Evolutionary conservation across 2,888 invertebrate genomes (phyloP).

Genomic region (Sericinus montela): DNA sequence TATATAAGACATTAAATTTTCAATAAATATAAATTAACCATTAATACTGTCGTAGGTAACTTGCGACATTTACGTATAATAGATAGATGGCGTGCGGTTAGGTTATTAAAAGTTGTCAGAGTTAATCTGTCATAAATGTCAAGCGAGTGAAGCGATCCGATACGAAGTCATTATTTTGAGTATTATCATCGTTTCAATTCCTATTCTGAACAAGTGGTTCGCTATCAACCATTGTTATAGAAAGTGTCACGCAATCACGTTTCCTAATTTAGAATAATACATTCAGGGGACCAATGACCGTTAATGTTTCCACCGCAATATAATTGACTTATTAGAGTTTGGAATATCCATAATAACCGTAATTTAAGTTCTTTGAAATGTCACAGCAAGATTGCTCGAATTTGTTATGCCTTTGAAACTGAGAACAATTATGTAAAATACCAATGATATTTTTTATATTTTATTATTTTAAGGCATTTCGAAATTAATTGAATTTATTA

Average conservation of each 20-base stretch:
- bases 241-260: slow-evolving; percentile 60
- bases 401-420: neutral
- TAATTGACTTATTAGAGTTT: slow-evolving; percentile 39
- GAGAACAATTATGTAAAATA: neutral
- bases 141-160: slow-evolving; percentile 52
- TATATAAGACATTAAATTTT: slow-evolving; percentile 45
- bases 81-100: slow-evolving; percentile 67
- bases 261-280: slow-evolving; percentile 35
- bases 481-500: no score
- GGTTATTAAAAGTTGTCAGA: slow-evolving; percentile 63
- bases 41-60: slow-evolving; percentile 48
- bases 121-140: slow-evolving; percentile 75
- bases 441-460: no score
- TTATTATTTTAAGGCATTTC: no score
- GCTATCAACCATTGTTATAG: slow-evolving; percentile 53
- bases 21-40: slow-evolving; percentile 64
- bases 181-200: slow-evolving; percentile 62
- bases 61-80: slow-evolving; percentile 54
- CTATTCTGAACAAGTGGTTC: slow-evolving; percentile 54
- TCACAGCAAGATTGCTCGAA: slow-evolving; percentile 9
- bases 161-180: slow-evolving; percentile 53
- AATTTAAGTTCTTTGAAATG: slow-evolving; percentile 27
- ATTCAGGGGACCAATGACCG: slow-evolving; percentile 20
- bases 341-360: slow-evolving; percentile 32
- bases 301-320: slow-evolving; percentile 33